These are phyloP conservation scores for Acrocyrtus sp. DNA, from an alignment of 2,888 invertebrate genomes.

Conservation along the genomic window DNA sequence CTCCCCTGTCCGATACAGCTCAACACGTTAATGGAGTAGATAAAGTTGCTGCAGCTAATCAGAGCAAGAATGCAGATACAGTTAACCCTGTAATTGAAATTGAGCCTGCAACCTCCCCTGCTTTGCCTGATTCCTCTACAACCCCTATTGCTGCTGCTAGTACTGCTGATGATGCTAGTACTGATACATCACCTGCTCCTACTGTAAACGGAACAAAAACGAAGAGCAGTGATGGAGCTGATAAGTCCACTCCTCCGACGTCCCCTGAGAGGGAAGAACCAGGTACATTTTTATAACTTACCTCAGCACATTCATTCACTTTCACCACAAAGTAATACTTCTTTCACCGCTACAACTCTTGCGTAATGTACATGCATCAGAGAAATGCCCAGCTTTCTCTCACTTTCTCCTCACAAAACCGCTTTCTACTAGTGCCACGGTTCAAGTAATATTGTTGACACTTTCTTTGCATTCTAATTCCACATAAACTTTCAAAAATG, in stretches of 20 bases:
- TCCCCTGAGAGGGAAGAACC: slow-evolving; percentile 43
- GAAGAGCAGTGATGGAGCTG: slow-evolving; percentile 25
- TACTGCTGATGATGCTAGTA: slow-evolving; percentile 27
- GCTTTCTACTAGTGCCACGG: too few species aligned
- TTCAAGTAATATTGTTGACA: too few species aligned
- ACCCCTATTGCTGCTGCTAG: slow-evolving; percentile 26
- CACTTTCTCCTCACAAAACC: too few species aligned
- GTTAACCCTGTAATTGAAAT: slow-evolving; percentile 45
- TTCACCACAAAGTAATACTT: too few species aligned
- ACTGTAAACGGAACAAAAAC: slow-evolving; percentile 42
- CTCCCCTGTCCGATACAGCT: slow-evolving; percentile 21
- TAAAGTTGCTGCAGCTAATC: slow-evolving; percentile 34
- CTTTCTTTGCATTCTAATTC: too few species aligned
- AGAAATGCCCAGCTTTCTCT: too few species aligned
- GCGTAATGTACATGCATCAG: too few species aligned
- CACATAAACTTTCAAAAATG: too few species aligned
- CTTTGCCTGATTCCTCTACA: slow-evolving; percentile 42
- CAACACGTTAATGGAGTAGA: slow-evolving; percentile 46
- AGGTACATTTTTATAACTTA: slow-evolving; percentile 41
- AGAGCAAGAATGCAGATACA: slow-evolving; percentile 31
- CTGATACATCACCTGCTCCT: slow-evolving; percentile 29
- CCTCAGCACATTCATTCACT: too few species aligned
- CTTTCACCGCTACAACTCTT: too few species aligned
- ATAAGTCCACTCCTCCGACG: slow-evolving; percentile 27
- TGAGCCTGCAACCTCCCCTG: slow-evolving; percentile 36